Evolutionary conservation across 2,113 vertebrate genomes (phyloP).

Genomic region (Erinaceus europaeus): DNA sequence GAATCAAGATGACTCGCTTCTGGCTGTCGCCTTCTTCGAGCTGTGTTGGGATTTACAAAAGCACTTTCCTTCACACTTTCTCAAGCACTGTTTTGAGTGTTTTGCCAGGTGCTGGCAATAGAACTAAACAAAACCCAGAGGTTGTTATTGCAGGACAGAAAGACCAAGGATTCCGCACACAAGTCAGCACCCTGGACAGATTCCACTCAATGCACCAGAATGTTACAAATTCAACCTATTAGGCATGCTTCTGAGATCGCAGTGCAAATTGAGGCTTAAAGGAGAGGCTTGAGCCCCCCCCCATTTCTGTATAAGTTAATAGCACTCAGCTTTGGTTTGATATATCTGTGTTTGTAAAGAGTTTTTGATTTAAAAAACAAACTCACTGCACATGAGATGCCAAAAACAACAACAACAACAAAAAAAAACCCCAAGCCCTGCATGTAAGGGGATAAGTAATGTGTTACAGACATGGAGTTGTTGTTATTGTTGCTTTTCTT

Average conservation of each 20-base stretch:
- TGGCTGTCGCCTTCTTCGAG: not conserved
- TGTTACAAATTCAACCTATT: not conserved
- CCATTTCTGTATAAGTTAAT: not conserved
- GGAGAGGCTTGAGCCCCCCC: not conserved
- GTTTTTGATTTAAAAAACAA: not conserved
- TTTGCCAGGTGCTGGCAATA: accelerated
- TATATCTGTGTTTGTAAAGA: not conserved
- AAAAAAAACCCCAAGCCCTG: no score
- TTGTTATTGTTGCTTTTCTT: no score
- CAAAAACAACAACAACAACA: no score
- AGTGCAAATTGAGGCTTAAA: not conserved
- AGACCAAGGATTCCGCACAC: not conserved
- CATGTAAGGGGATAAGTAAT: not conserved
- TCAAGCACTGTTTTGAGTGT: not conserved
- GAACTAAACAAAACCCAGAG: not conserved
- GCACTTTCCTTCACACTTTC: not conserved
- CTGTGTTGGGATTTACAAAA: not conserved
- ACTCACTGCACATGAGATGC: not conserved
- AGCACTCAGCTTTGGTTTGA: not conserved
- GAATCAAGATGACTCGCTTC: not conserved
- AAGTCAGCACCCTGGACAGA: not conserved
- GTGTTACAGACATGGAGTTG: no score
- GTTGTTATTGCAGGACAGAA: accelerated
- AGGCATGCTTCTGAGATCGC: not conserved
- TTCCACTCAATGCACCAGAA: not conserved